Conservation (phyloP, 2,888 invertebrate genomes). For the Cosmorhoe ocellata region DNA sequence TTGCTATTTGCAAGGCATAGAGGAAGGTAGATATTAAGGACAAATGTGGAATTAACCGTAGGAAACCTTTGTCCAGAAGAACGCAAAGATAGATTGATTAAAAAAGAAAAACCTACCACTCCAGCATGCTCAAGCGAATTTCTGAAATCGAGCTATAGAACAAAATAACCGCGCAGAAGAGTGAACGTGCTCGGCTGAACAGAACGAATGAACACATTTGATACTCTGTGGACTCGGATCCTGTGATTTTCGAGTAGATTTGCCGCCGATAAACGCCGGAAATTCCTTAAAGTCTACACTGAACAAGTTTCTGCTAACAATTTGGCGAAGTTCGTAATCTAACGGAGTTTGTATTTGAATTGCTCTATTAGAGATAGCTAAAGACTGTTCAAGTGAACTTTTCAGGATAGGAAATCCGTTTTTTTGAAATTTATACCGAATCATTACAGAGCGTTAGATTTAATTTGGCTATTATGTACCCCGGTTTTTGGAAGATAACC, state of each 20-base stretch:
- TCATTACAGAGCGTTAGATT: neutral
- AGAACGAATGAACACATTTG: neutral
- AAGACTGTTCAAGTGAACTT: conserved; percentile 11
- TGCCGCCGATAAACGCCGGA: conserved; percentile 26
- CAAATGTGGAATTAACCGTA: no score
- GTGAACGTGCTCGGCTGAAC: neutral
- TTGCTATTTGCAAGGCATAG: no score
- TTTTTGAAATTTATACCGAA: conserved; percentile 1
- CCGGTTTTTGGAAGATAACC: neutral
- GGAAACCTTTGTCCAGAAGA: no score
- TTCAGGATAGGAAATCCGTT: neutral
- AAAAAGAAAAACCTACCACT: no score
- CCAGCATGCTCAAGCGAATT: neutral
- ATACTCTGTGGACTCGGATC: conserved; percentile 2
- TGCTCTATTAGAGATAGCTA: conserved; percentile 32
- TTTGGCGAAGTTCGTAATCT: conserved; percentile 33
- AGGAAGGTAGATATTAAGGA: no score
- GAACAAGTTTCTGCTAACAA: conserved; percentile 40
- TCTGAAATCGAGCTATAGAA: neutral
- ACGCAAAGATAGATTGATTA: no score
- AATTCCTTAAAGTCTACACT: conserved; percentile 40
- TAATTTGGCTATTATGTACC: neutral
- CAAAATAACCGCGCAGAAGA: neutral
- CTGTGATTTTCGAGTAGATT: conserved; percentile 13
- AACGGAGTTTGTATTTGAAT: conserved; percentile 41